These are phyloP conservation scores for Lemur catta DNA, from an alignment of 2,797 vertebrate species.

Conservation along the genomic window DNA sequence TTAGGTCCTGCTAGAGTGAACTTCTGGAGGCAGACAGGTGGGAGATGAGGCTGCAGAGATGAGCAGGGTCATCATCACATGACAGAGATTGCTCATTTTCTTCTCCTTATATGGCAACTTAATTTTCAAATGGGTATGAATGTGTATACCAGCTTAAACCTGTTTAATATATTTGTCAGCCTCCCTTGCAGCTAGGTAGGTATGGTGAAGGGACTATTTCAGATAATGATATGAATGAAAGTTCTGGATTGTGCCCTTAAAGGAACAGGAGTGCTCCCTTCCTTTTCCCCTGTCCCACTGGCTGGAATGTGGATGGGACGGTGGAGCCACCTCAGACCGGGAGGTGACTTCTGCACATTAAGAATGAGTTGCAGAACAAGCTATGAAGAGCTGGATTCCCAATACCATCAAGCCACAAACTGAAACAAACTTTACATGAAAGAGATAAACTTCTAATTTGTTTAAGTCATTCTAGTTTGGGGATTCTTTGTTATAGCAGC, in stretches of 20 bases:
- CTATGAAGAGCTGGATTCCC: background rate
- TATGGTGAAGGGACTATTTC: background rate
- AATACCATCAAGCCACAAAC: background rate
- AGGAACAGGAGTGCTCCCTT: background rate
- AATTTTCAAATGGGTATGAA: background rate
- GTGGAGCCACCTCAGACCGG: background rate
- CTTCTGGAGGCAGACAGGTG: background rate
- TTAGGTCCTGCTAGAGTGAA: background rate
- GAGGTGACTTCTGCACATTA: background rate
- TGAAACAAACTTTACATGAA: background rate
- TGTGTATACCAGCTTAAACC: background rate
- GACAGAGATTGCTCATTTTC: background rate
- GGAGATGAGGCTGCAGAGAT: background rate
- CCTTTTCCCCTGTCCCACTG: background rate
- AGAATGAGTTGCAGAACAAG: background rate
- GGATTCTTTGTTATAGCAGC: too few relatives aligned
- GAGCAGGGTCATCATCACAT: background rate
- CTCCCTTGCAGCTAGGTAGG: background rate
- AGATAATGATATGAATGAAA: background rate
- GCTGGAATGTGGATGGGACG: background rate
- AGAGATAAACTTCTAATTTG: background rate
- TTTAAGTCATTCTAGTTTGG: background rate
- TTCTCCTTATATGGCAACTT: background rate
- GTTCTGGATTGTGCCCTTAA: background rate
- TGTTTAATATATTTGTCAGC: background rate